These are phyloP conservation scores for Morpho deidamia DNA, from an alignment of 2,888 invertebrate genomes.

Conservation along the genomic window DNA sequence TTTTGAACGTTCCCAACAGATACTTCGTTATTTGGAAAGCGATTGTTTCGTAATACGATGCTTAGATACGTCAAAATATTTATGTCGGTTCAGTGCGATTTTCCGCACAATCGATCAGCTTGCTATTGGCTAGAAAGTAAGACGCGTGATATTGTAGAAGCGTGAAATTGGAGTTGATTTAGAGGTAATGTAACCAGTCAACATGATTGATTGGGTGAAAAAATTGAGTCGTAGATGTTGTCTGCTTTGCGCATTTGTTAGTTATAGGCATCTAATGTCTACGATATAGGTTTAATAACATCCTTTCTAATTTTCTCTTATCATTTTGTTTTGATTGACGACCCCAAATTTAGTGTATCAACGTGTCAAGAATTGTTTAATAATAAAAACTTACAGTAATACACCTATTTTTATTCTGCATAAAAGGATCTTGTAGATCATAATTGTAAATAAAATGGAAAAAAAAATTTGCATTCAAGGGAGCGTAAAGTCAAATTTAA, in stretches of 20 bases:
- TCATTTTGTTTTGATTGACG: no score
- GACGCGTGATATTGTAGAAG: constrained; percentile 41
- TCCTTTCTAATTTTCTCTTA: neutral
- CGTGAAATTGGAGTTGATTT: constrained; percentile 68
- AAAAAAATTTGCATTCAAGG: no score
- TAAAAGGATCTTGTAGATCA: no score
- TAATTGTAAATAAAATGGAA: no score
- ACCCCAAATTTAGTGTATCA: no score
- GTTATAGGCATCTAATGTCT: neutral
- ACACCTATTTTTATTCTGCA: no score
- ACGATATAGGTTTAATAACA: neutral
- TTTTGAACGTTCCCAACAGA: constrained; percentile 50
- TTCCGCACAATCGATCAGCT: constrained; percentile 67
- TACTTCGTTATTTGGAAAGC: constrained; percentile 47
- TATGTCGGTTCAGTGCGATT: constrained; percentile 63
- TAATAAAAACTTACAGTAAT: no score
- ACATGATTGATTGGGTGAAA: constrained; percentile 32
- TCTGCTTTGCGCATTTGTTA: neutral
- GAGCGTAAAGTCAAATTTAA: no score
- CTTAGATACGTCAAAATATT: constrained; percentile 71
- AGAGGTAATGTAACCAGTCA: constrained; percentile 38
- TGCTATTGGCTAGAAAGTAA: constrained; percentile 41
- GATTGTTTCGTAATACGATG: constrained; percentile 72
- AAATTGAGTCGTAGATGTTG: constrained; percentile 17
- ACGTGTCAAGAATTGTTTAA: no score